Evolutionary conservation across 2,888 invertebrate genomes (phyloP), one percentile per base, ranked within the genome.

Genomic region (Archaeoteleia sp.): DNA sequence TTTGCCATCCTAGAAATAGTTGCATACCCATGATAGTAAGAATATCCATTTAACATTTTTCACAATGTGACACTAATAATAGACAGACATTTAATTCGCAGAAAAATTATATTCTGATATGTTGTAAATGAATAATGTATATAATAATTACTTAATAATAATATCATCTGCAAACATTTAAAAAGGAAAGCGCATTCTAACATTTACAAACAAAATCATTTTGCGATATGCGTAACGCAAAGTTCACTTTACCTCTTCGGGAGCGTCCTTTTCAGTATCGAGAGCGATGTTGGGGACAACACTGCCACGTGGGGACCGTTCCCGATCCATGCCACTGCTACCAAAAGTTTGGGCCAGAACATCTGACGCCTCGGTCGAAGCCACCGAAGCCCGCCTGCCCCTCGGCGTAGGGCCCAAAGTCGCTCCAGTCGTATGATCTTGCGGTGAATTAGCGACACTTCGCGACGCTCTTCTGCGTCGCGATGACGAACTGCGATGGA

Each of bases 401-500:
- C 77, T 71, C 32, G 67, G 43, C 15, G 63, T 32, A 9, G 77
- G 84, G 0, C 83, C 80, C 54, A 74, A 69, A 27, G 73, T 71
- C 35, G 76, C 73, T 20, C 45, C 69, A 12, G 73, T 63, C 17
- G 88, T 86, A 61, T 88, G 85, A 8, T 88, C 86, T 75, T 89
- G 90, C 0, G 90, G 90, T 1, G 90, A 90, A 2, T 90, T 90
- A 27, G 90, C 90, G 9, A 90, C 90, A 74, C 90, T 90, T 60
- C 91, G 87, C 6, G 92, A 90, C 57, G 91, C 89, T 51, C 91
- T 87, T 10, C 91, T 88, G 69, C 92, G 88, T 49, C 91, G 87
- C 57, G 90, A 89, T 27, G 92, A 92, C 20, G 91, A 89, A 74
- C 90, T 90, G 77, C 92, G 87, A 75, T 90, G 90, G 74, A 92